Conservation (phyloP, 2,113 vertebrate genomes). For the Parus major region DNA sequence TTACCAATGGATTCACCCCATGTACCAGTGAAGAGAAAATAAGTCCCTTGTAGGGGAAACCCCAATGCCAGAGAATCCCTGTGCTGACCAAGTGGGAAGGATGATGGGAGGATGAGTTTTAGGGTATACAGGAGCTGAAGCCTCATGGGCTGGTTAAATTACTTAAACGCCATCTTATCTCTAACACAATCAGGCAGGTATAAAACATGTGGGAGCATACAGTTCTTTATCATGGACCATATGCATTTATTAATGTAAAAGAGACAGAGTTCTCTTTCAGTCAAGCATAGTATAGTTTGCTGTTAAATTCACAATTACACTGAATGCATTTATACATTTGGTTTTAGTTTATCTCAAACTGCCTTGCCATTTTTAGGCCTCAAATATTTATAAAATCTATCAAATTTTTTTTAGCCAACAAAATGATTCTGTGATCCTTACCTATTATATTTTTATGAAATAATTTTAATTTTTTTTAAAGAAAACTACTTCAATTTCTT, state of each 20-base stretch:
- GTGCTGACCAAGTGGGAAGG: background rate
- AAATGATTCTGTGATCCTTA: background rate
- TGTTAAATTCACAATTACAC: conserved; percentile 30
- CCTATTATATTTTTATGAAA: background rate
- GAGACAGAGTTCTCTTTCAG: conserved; percentile 22
- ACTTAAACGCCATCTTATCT: background rate
- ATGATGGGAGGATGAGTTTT: background rate
- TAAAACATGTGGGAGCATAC: background rate
- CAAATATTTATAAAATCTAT: conserved; percentile 34
- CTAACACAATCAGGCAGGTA: background rate
- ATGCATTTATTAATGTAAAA: background rate
- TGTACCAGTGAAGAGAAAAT: background rate
- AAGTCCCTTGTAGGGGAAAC: background rate
- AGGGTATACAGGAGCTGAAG: background rate
- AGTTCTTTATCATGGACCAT: background rate
- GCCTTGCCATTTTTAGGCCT: conserved; percentile 25
- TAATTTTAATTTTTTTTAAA: background rate
- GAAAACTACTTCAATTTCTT: background rate
- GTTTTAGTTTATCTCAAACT: conserved; percentile 41
- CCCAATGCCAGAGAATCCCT: background rate
- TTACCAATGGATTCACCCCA: background rate
- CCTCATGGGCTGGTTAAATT: background rate
- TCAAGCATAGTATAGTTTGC: background rate
- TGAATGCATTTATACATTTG: conserved; percentile 50
- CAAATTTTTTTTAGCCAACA: background rate